phyloP scores from a whole-genome alignment of 2,113 vertebrate species.

The Eurystomus gularis region DNA sequence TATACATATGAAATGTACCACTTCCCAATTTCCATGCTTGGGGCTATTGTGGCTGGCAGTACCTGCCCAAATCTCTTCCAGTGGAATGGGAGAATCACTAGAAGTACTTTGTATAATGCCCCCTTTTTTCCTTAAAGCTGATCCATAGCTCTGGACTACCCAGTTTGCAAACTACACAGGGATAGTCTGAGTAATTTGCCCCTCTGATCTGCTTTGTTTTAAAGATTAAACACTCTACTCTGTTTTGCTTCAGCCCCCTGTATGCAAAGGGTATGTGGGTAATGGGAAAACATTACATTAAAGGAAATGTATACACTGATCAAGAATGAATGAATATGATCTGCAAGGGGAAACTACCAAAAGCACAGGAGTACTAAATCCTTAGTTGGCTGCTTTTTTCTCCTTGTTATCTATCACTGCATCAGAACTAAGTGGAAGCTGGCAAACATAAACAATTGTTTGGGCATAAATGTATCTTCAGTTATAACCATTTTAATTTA shows the following conservation, averaged over 20 bases:
- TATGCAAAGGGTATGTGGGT: not conserved
- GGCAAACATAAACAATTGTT: not conserved
- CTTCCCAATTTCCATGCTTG: not conserved
- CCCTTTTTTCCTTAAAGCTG: not conserved
- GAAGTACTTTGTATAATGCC: not conserved
- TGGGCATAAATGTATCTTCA: not conserved
- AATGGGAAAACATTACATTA: not conserved
- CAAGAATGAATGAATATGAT: not conserved
- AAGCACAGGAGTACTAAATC: not conserved
- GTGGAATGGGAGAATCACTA: not conserved
- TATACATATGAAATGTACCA: not conserved
- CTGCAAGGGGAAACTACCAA: rapidly evolving
- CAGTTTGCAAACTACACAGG: not conserved
- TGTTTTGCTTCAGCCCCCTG: not conserved
- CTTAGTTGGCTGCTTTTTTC: not conserved
- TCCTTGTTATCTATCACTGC: not conserved
- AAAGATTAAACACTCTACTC: not conserved
- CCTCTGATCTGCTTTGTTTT: not conserved
- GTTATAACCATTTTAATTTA: not conserved
- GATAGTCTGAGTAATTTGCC: not conserved
- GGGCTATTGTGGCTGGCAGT: not conserved
- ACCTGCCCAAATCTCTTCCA: not conserved
- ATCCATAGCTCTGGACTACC: not conserved
- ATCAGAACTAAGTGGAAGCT: not conserved
- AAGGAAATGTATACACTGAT: not conserved